These are phyloP conservation scores for Pelecanoides urinatrix DNA, from an alignment of 2,113 vertebrate genomes.

Conservation along the genomic window DNA sequence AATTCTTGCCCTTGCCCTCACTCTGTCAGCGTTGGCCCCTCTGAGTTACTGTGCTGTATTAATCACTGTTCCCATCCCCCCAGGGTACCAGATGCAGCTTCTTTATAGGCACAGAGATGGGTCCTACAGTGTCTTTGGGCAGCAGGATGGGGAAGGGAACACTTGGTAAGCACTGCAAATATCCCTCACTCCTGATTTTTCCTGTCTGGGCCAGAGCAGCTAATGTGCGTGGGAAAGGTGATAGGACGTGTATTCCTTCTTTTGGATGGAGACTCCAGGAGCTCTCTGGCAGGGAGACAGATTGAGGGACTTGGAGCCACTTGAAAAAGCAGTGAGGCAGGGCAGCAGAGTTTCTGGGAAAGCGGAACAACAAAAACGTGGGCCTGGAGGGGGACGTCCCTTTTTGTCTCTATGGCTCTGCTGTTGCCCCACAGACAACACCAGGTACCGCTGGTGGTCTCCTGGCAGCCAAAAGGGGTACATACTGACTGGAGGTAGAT, in stretches of 20 bases:
- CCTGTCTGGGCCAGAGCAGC: not conserved
- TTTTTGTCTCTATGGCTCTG: not conserved
- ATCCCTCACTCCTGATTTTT: not conserved
- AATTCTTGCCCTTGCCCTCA: not conserved
- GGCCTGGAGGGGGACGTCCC: not conserved
- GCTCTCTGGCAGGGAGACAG: not conserved
- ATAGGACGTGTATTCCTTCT: not conserved
- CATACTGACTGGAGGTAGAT: not conserved
- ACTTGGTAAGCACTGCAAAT: slow-evolving; percentile 78
- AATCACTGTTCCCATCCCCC: not conserved
- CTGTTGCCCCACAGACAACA: not conserved
- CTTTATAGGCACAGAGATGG: slow-evolving; percentile 81
- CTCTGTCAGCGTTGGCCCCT: not conserved
- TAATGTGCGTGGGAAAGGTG: slow-evolving; percentile 70
- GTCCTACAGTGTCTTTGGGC: slow-evolving; percentile 88
- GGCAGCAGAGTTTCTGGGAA: not conserved
- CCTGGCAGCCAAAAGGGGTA: not conserved
- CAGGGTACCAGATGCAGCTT: slow-evolving; percentile 86
- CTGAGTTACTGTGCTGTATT: not conserved
- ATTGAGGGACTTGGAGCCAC: not conserved
- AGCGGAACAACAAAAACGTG: not conserved
- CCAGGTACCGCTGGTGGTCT: not conserved
- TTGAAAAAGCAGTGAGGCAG: not conserved
- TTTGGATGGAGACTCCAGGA: not conserved
- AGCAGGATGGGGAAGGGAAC: slow-evolving; percentile 77